Evolutionary conservation across 2,888 invertebrate genomes (phyloP).

Genomic region (Aquatica leii): DNA sequence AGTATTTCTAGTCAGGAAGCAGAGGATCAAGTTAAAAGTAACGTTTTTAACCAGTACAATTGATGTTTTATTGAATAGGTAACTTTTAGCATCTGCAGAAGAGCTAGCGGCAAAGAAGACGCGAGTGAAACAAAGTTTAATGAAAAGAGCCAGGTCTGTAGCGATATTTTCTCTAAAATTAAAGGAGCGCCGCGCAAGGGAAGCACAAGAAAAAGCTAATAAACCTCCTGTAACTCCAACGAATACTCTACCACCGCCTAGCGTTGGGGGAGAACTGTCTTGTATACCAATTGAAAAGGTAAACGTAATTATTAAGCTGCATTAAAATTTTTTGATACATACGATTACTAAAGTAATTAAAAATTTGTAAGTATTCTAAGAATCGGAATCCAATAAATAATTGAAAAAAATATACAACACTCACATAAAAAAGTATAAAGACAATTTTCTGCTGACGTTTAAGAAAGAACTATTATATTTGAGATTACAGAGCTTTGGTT

Average conservation of each 20-base stretch:
- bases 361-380: too few species aligned
- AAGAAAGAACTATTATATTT: too few species aligned
- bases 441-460: too few species aligned
- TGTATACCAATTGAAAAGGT: slow-evolving; percentile 85
- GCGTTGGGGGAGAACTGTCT: slow-evolving; percentile 83
- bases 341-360: too few species aligned
- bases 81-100: slow-evolving; percentile 60
- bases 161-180: slow-evolving; percentile 86
- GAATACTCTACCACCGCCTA: slow-evolving; percentile 61
- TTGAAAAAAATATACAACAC: too few species aligned
- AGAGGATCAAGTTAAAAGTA: slow-evolving; percentile 61
- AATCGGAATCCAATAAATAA: too few species aligned
- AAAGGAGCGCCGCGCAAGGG: slow-evolving; percentile 79
- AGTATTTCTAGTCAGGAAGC: slow-evolving; percentile 65
- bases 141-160: slow-evolving; percentile 85
- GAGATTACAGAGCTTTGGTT: too few species aligned
- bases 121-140: slow-evolving; percentile 75
- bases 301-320: too few species aligned
- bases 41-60: slow-evolving; percentile 13
- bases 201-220: slow-evolving; percentile 74
- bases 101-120: slow-evolving; percentile 72
- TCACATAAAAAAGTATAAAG: too few species aligned
- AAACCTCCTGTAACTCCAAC: slow-evolving; percentile 61
- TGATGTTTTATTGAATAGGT: not conserved
- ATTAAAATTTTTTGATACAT: too few species aligned